Evolutionary conservation across 92 coral and sea anemone species (phyloP).

Genomic region (Pocillopora grandis): DNA sequence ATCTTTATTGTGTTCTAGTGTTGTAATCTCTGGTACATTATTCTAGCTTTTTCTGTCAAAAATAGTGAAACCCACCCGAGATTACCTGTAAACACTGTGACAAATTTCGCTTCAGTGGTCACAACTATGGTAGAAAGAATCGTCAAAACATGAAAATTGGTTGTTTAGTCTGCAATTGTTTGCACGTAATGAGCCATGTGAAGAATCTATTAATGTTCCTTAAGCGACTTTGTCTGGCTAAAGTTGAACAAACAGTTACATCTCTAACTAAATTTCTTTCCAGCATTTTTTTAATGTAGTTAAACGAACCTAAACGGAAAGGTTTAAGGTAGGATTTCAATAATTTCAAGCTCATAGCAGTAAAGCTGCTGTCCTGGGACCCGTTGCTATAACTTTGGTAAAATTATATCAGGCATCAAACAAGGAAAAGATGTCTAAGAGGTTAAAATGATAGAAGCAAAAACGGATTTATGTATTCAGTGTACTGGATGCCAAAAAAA

Average conservation of each 20-base stretch:
- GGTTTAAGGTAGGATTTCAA: slow-evolving; percentile 5
- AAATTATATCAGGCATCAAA: not conserved
- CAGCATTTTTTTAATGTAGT: not conserved
- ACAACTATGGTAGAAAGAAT: not conserved
- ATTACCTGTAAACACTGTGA: not conserved
- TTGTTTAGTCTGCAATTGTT: slow-evolving; percentile 26
- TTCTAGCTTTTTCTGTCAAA: not conserved
- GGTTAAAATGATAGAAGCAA: not conserved
- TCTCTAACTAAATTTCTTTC: not conserved
- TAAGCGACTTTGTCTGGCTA: not conserved
- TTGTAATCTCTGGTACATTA: no score
- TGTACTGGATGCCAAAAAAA: not conserved
- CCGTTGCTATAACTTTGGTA: not conserved
- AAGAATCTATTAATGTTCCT: not conserved
- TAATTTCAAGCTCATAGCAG: not conserved
- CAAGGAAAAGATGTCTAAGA: no score
- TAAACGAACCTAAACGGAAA: slow-evolving; percentile 6
- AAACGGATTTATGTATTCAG: not conserved
- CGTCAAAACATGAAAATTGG: not conserved
- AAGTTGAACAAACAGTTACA: not conserved
- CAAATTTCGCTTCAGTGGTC: slow-evolving; percentile 15
- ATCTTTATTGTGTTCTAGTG: no score
- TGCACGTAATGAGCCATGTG: not conserved
- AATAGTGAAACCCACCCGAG: not conserved
- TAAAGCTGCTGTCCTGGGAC: not conserved